A percentile compares a stretch with the other conserved stretches of the same genome.
Conservation (phyloP, 2,888 invertebrate genomes). For the Temnothorax unifasciatus region DNA sequence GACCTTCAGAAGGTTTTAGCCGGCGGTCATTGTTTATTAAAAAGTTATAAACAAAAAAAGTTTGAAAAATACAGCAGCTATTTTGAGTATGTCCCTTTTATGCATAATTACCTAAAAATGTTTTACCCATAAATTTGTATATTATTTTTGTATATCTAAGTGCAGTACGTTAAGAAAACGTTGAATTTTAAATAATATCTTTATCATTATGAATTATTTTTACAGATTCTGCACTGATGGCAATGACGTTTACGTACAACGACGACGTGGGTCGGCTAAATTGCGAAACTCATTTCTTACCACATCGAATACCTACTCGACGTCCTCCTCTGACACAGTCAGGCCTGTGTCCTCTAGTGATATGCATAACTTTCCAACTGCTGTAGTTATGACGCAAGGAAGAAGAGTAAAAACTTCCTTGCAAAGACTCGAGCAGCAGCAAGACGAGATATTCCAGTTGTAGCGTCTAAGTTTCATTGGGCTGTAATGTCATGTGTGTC, state of each 20-base stretch:
- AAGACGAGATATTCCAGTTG: constrained; percentile 97
- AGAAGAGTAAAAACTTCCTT: constrained; percentile 93
- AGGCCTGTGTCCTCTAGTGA: constrained; percentile 87
- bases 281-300: constrained; percentile 88
- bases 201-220: constrained; percentile 7
- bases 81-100: too few relatives aligned
- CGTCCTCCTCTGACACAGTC: constrained; percentile 83
- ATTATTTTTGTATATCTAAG: background rate
- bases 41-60: too few relatives aligned
- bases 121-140: background rate
- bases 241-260: constrained; percentile 87
- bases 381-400: constrained; percentile 93
- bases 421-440: constrained; percentile 93
- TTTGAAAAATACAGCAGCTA: too few relatives aligned
- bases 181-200: background rate
- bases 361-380: constrained; percentile 86
- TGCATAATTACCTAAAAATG: too few relatives aligned
- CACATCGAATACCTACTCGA: constrained; percentile 84
- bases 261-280: constrained; percentile 88
- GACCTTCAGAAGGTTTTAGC: too few relatives aligned
- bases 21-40: too few relatives aligned
- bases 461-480: constrained; percentile 88
- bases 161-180: background rate
- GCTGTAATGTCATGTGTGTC: constrained; percentile 65
- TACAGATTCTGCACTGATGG: constrained; percentile 88